A percentile compares a stretch with the other conserved stretches of the same genome.
These are phyloP conservation scores for Hermaeophaga mercurialis DNA, from an alignment of 2,888 invertebrate genomes.

Conservation along the genomic window DNA sequence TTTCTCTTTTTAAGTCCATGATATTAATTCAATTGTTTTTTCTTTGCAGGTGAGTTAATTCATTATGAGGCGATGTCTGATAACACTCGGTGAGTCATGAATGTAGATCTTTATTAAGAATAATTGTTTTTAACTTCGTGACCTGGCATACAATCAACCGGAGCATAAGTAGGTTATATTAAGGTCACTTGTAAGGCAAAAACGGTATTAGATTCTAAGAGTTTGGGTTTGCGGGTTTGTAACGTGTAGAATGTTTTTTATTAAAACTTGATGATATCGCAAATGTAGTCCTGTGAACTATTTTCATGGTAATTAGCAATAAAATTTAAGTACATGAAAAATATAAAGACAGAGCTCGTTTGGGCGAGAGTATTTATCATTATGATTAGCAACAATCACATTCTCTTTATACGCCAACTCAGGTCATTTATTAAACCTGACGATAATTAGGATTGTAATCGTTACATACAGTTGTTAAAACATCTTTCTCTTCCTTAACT, in stretches of 20 bases:
- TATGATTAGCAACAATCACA: too few relatives aligned
- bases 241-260: too few relatives aligned
- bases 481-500: slow-evolving; percentile 9
- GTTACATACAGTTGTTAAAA: slow-evolving; percentile 1
- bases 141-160: slow-evolving; percentile 16
- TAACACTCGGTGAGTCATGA: slow-evolving; percentile 26
- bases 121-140: slow-evolving; percentile 21
- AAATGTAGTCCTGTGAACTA: too few relatives aligned
- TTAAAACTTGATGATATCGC: too few relatives aligned
- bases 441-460: slow-evolving; percentile 12
- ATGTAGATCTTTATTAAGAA: slow-evolving; percentile 16
- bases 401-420: too few relatives aligned
- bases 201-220: too few relatives aligned
- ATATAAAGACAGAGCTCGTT: too few relatives aligned
- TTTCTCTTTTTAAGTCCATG: neutral
- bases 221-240: too few relatives aligned
- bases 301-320: too few relatives aligned
- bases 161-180: slow-evolving; percentile 16
- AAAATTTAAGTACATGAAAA: too few relatives aligned
- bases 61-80: slow-evolving; percentile 16
- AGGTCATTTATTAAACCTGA: slow-evolving; percentile 12
- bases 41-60: slow-evolving; percentile 27
- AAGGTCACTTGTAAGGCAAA: slow-evolving; percentile 10
- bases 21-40: slow-evolving; percentile 20
- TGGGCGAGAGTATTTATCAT: too few relatives aligned